These are phyloP conservation scores for Pygmarrhopalites habei DNA, from an alignment of 1,140 invertebrate genomes.

Conservation along the genomic window DNA sequence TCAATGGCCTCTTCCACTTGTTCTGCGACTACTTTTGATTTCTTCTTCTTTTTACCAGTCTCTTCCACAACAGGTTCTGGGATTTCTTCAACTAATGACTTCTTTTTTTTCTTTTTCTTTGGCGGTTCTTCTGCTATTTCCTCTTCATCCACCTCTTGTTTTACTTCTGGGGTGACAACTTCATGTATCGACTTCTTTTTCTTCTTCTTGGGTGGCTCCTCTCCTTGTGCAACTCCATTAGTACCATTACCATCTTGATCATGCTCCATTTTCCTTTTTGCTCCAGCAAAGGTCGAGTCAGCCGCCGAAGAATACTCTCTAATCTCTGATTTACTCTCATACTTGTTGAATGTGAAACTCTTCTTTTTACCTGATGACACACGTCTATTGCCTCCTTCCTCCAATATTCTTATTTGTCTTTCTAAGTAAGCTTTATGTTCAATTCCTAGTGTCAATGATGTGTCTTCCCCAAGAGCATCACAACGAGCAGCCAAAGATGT, in stretches of 20 bases:
- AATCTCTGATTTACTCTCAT: constrained; percentile 50
- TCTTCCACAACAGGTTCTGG: constrained; percentile 36
- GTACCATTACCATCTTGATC: constrained; percentile 14
- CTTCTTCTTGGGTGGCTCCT: constrained; percentile 40
- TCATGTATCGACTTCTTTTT: constrained; percentile 28
- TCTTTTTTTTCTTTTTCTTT: constrained; percentile 30
- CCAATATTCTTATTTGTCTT: constrained; percentile 62
- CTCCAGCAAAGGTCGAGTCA: constrained; percentile 47
- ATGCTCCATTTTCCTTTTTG: constrained; percentile 43
- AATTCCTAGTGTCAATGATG: constrained; percentile 66
- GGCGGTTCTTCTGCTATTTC: constrained; percentile 15
- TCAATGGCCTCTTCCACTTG: constrained; percentile 26
- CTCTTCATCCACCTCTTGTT: constrained; percentile 8
- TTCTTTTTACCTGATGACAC: constrained; percentile 61
- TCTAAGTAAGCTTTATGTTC: constrained; percentile 85
- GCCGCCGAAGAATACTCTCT: constrained; percentile 46
- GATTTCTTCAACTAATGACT: constrained; percentile 27
- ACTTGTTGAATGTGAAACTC: constrained; percentile 48
- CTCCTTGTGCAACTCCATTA: constrained; percentile 28
- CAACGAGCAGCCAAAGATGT: constrained; percentile 84
- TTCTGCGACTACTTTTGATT: constrained; percentile 26
- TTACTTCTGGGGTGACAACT: background rate
- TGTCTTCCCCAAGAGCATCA: constrained; percentile 89
- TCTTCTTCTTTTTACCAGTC: constrained; percentile 40
- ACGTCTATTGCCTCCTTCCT: constrained; percentile 72